Conservation (phyloP, 1,140 invertebrate species). For the Melipona quadrifasciata region DNA sequence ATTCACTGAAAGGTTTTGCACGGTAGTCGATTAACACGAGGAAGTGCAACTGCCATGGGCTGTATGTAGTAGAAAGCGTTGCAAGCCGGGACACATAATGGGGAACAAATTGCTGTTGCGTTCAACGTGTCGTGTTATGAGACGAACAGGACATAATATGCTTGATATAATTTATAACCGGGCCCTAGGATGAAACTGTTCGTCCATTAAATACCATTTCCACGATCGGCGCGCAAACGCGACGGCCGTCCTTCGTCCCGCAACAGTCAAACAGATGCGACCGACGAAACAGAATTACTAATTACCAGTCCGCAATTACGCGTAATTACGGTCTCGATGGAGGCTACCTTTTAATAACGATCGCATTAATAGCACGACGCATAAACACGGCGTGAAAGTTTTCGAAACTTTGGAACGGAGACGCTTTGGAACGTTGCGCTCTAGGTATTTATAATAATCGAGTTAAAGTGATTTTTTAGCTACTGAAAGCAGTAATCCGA, state of each 20-base stretch:
- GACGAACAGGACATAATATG: background rate
- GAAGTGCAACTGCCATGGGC: conserved; percentile 10
- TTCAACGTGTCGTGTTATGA: background rate
- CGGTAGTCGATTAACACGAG: conserved; percentile 16
- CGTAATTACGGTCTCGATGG: background rate
- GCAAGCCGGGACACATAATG: background rate
- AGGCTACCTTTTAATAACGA: conserved; percentile 1
- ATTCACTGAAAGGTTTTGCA: background rate
- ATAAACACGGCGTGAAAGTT: background rate
- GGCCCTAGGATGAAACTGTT: background rate
- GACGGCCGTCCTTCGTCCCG: background rate
- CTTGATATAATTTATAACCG: conserved; percentile 28
- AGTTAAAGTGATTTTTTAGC: background rate
- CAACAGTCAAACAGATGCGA: background rate
- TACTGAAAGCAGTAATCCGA: background rate
- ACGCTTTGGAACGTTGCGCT: background rate
- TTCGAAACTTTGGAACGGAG: background rate
- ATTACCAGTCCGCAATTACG: conserved; percentile 7
- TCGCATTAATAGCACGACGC: background rate
- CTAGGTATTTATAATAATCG: background rate
- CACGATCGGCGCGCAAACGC: conserved; percentile 10
- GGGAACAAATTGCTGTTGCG: conserved; percentile 24
- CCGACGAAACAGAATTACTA: conserved; percentile 25
- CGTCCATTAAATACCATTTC: conserved; percentile 25
- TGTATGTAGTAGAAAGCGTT: conserved; percentile 33